phyloP scores from a whole-genome alignment of 2,888 invertebrate species.

The Megaustenia siamemsis region DNA sequence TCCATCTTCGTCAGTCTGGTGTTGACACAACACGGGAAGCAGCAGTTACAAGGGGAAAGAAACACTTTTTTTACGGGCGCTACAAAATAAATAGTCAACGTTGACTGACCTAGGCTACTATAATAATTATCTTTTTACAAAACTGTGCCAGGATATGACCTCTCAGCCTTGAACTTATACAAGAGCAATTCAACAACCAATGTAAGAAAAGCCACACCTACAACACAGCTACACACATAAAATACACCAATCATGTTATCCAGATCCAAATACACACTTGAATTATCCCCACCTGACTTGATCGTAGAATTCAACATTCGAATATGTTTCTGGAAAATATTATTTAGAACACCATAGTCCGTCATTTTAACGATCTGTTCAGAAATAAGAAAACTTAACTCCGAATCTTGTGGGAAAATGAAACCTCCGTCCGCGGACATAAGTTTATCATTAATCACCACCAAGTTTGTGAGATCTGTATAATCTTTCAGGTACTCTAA shows the following conservation, averaged over 20 bases:
- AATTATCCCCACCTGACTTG: neutral
- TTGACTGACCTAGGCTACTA: too few relatives aligned
- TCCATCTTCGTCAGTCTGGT: too few relatives aligned
- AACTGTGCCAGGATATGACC: neutral
- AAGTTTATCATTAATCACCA: slow-evolving; percentile 3
- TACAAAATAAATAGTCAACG: too few relatives aligned
- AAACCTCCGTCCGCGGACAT: neutral
- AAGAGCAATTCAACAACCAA: neutral
- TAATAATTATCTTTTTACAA: neutral
- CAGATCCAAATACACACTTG: neutral
- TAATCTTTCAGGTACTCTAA: neutral
- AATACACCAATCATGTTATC: neutral
- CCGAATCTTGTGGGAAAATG: neutral
- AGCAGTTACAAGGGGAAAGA: too few relatives aligned
- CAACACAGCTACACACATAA: neutral
- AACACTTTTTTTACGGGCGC: too few relatives aligned
- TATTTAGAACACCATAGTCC: neutral
- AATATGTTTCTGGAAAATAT: neutral
- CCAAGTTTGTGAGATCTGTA: neutral
- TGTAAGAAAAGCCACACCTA: neutral
- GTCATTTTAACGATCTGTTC: slow-evolving; percentile 11
- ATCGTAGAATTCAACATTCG: neutral
- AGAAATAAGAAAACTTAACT: neutral
- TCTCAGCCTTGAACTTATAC: neutral
- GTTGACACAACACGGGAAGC: neutral